phyloP scores from a whole-genome alignment of 2,888 invertebrate species.

The Ophioninae sp. region DNA sequence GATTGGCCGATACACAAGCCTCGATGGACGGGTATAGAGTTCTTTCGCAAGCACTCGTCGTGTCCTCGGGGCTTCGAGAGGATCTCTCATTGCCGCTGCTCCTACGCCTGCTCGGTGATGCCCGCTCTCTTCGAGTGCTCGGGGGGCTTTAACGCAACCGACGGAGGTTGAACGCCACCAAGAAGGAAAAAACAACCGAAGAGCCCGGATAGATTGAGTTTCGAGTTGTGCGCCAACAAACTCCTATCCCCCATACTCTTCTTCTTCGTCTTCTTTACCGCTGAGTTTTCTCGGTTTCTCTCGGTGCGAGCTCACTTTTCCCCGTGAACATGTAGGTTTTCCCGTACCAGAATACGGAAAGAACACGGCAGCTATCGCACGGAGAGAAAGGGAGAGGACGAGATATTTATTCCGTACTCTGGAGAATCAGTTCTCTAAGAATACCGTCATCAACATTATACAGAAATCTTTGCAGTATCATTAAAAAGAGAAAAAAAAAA shows the following conservation, averaged over 20 bases:
- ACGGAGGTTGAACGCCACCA: slow-evolving; percentile 48
- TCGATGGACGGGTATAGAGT: slow-evolving; percentile 41
- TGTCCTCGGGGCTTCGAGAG: slow-evolving; percentile 61
- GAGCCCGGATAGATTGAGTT: slow-evolving; percentile 74
- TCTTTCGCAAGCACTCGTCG: slow-evolving; percentile 50
- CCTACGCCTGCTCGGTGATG: slow-evolving; percentile 15
- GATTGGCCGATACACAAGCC: slow-evolving; percentile 55
- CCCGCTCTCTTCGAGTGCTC: slow-evolving; percentile 38
- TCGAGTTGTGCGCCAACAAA: slow-evolving; percentile 76
- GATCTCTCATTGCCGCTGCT: slow-evolving; percentile 41
- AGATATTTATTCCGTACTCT: no score
- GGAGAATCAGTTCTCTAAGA: no score
- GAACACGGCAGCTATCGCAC: slow-evolving; percentile 43
- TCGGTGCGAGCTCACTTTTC: background rate
- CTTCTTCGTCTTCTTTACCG: slow-evolving; percentile 36
- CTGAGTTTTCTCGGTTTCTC: slow-evolving; percentile 49
- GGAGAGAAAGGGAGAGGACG: slow-evolving; percentile 25
- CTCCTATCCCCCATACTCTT: slow-evolving; percentile 47
- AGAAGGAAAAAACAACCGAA: slow-evolving; percentile 62
- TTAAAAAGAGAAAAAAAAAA: no score
- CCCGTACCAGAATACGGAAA: slow-evolving; percentile 53
- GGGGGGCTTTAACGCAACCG: slow-evolving; percentile 19
- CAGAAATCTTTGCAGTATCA: no score
- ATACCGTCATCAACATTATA: no score
- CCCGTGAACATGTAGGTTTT: slow-evolving; percentile 26